A percentile compares a stretch with the other conserved stretches of the same genome.
These are phyloP conservation scores for Tetanocera ferruginea DNA, from an alignment of 2,888 invertebrate genomes.

Conservation along the genomic window DNA sequence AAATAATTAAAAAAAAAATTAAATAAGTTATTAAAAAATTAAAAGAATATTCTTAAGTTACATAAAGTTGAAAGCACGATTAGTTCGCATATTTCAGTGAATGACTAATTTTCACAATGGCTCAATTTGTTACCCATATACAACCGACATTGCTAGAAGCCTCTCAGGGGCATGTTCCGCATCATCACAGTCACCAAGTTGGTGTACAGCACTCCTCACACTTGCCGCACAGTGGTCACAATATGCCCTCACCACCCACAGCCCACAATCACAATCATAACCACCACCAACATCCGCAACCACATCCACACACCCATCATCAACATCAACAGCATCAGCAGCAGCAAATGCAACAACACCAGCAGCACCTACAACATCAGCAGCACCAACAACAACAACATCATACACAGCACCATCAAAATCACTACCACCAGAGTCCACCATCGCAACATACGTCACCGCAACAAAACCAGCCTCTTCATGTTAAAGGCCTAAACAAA, in stretches of 20 bases:
- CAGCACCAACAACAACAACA: slow-evolving; percentile 33
- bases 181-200: slow-evolving; percentile 72
- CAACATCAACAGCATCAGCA: slow-evolving; percentile 43
- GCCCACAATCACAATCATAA: slow-evolving; percentile 64
- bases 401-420: slow-evolving; percentile 28
- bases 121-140: slow-evolving; percentile 75
- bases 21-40: neutral
- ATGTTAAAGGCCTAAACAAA: slow-evolving; percentile 45
- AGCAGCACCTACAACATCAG: slow-evolving; percentile 38
- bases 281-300: slow-evolving; percentile 56
- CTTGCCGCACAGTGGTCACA: slow-evolving; percentile 70
- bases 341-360: slow-evolving; percentile 27
- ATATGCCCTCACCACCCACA: slow-evolving; percentile 69
- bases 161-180: slow-evolving; percentile 73
- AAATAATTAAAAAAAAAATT: neutral
- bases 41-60: neutral
- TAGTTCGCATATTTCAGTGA: neutral
- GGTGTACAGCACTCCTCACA: slow-evolving; percentile 68
- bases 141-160: slow-evolving; percentile 74
- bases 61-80: neutral
- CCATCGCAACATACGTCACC: slow-evolving; percentile 46
- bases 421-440: slow-evolving; percentile 51
- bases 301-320: slow-evolving; percentile 47
- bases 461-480: slow-evolving; percentile 26
- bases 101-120: slow-evolving; percentile 67